phyloP scores from a whole-genome alignment of 2,797 vertebrate species.

The Eospalax fontanierii region DNA sequence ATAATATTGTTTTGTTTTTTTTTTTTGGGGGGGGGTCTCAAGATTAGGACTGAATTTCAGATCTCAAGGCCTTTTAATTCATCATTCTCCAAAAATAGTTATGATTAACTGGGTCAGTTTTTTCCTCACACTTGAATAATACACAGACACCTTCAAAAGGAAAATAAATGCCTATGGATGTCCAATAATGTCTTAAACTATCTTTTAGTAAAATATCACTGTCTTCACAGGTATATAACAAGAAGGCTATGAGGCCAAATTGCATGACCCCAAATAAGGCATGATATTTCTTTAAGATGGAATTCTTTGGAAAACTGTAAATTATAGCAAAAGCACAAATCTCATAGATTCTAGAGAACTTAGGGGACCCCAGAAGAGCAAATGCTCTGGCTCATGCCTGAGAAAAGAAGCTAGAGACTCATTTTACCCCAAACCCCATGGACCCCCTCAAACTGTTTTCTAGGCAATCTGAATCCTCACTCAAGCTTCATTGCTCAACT shows the following conservation, averaged over 20 bases:
- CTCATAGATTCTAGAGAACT: conserved; percentile 15
- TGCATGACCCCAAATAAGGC: conserved; percentile 10
- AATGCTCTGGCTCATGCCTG: background rate
- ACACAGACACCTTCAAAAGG: conserved; percentile 32
- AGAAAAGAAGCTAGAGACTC: conserved; percentile 36
- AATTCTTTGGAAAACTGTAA: background rate
- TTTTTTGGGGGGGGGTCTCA: background rate
- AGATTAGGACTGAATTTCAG: conserved; percentile 63
- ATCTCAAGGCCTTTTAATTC: conserved; percentile 37
- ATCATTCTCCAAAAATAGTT: conserved; percentile 57
- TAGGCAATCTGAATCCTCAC: background rate
- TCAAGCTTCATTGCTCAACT: background rate
- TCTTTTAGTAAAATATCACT: conserved; percentile 51
- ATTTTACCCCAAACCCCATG: background rate
- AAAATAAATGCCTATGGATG: conserved; percentile 8
- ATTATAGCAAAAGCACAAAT: conserved; percentile 48
- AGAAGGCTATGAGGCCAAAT: background rate
- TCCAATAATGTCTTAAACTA: background rate
- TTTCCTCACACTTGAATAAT: conserved; percentile 46
- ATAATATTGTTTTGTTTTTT: background rate
- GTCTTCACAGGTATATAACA: conserved; percentile 12
- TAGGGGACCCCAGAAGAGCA: background rate
- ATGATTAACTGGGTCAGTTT: conserved; percentile 38
- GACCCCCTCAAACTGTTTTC: background rate
- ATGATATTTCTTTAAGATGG: conserved; percentile 6